These are phyloP conservation scores for Patiria miniata DNA, from an alignment of 35 echinoderm and acorn worm species.

Conservation along the genomic window DNA sequence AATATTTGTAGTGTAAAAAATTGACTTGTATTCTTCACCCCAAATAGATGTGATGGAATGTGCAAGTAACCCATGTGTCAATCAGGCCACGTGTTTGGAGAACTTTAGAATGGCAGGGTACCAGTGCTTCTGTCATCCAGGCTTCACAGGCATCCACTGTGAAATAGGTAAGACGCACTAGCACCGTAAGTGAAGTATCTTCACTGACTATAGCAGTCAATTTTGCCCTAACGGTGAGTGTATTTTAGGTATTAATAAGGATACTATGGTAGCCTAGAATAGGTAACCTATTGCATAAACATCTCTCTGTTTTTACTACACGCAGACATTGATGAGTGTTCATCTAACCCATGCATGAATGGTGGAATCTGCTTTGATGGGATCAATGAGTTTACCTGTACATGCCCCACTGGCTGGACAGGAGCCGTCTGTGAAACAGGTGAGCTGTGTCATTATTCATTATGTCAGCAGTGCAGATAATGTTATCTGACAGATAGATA, in stretches of 20 bases:
- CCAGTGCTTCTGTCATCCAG: slow-evolving; percentile 80
- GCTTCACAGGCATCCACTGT: slow-evolving; percentile 81
- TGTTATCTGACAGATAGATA: background rate
- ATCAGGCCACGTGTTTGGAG: slow-evolving; percentile 62
- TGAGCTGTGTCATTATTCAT: slow-evolving; percentile 15
- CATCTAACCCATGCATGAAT: slow-evolving; percentile 56
- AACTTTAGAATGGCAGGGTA: slow-evolving; percentile 52
- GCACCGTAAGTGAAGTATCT: no score
- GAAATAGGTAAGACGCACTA: slow-evolving; percentile 67
- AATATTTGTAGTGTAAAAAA: no score
- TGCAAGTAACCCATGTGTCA: slow-evolving; percentile 60
- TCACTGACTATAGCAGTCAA: no score
- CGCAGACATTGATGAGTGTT: slow-evolving; percentile 71
- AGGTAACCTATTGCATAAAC: no score
- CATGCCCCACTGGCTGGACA: slow-evolving; percentile 63
- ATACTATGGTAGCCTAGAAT: no score
- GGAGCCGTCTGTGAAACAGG: slow-evolving; percentile 71
- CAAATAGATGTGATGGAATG: slow-evolving; percentile 69
- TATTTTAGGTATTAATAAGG: no score
- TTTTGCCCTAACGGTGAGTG: no score
- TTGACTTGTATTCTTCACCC: background rate
- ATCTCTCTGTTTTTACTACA: no score
- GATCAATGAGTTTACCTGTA: slow-evolving; percentile 56
- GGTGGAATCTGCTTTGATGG: slow-evolving; percentile 70
- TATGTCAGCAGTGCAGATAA: background rate